Evolutionary conservation across 2,888 invertebrate genomes (phyloP).

Genomic region (Calameuta pallipes): DNA sequence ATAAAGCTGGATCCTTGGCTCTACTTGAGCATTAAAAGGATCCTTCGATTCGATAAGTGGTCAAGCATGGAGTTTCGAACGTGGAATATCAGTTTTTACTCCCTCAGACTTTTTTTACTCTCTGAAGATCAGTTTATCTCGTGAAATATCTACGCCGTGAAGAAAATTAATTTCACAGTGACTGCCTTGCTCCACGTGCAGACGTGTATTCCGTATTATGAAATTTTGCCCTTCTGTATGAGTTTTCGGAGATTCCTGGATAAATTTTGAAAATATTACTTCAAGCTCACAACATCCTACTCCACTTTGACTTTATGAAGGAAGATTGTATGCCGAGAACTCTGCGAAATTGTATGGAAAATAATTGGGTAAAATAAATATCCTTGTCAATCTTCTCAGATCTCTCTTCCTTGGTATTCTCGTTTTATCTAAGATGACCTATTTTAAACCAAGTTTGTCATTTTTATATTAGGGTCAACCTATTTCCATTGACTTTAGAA

Average conservation of each 20-base stretch:
- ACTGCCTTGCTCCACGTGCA: not conserved
- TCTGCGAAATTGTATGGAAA: not conserved
- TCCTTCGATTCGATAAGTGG: not conserved
- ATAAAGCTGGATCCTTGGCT: not conserved
- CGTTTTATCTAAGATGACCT: not conserved
- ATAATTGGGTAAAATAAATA: not conserved
- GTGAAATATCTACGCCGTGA: not conserved
- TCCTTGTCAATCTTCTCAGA: not conserved
- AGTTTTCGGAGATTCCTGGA: not conserved
- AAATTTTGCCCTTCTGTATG: not conserved
- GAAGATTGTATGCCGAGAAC: not conserved
- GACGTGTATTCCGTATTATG: not conserved
- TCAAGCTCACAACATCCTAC: not conserved
- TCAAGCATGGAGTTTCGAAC: not conserved
- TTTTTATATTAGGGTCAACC: conserved; percentile 24
- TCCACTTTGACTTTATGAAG: not conserved
- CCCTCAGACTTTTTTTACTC: not conserved
- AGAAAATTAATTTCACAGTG: not conserved
- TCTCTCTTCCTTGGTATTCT: not conserved
- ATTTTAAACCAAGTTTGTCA: conserved; percentile 8
- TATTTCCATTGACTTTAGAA: conserved; percentile 15
- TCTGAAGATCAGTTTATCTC: not conserved
- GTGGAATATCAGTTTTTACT: not conserved
- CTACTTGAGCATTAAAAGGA: not conserved
- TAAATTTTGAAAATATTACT: not conserved